Conservation (phyloP, 2,888 invertebrate genomes). For the Eumacrocentrus americanus region DNA sequence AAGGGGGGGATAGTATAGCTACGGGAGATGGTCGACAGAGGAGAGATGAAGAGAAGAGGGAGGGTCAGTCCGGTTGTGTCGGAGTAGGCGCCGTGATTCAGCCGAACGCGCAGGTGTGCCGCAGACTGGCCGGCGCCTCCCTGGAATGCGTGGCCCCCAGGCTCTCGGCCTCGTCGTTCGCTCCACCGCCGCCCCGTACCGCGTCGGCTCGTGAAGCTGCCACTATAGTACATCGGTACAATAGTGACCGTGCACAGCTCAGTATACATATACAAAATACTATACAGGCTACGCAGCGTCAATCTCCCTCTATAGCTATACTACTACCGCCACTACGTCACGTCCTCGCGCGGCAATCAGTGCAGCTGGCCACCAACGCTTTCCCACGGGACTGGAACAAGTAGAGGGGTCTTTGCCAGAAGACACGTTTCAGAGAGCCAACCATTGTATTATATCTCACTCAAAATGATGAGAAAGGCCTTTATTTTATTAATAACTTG, state of each 20-base stretch:
- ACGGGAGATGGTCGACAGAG: conserved; percentile 30
- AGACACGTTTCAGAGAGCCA: conserved; percentile 4
- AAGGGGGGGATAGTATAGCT: conserved; percentile 30
- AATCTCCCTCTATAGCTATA: too few species aligned
- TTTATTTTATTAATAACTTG: too few species aligned
- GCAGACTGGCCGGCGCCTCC: conserved; percentile 60
- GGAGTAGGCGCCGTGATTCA: conserved; percentile 56
- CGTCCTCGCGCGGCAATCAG: conserved; percentile 58
- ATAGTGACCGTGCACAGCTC: background rate
- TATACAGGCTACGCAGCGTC: too few species aligned
- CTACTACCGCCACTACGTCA: conserved; percentile 43
- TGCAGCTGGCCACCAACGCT: conserved; percentile 61
- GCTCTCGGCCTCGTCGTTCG: conserved; percentile 29
- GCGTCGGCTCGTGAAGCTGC: background rate
- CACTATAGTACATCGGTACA: too few species aligned
- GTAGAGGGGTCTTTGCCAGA: conserved; percentile 32
- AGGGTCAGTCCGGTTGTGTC: conserved; percentile 51
- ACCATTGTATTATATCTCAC: conserved; percentile 4
- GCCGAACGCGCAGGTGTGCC: conserved; percentile 60
- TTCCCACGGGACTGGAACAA: conserved; percentile 58
- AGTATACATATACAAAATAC: background rate
- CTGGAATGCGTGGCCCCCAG: conserved; percentile 53
- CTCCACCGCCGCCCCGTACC: conserved; percentile 47
- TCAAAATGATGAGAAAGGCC: too few species aligned
- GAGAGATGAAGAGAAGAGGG: conserved; percentile 30